Base-by-base conservation (phyloP, 2,888 invertebrate genomes). In the Morpho helenor region DNA sequence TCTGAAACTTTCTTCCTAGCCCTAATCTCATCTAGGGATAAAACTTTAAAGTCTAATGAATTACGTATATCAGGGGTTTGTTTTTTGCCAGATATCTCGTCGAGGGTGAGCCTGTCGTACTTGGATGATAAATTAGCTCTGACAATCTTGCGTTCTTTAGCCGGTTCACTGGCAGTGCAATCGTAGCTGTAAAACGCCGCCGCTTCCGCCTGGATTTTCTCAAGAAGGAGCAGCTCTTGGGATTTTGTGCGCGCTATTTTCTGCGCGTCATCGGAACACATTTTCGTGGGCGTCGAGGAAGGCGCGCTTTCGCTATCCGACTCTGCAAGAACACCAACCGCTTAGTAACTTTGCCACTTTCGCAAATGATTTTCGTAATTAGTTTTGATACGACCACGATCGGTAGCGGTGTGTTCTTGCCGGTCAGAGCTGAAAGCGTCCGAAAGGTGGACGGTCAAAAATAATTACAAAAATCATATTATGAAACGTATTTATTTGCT, bases 291-390 rank as follows among this genome's bases (percentile, higher is more conserved):
- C 66, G 93, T 93, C 59, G 88, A 87, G 43, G 94, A 92, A 39
- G 94, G 93, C 68, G 91, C 92, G 80, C 94, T 94, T 91, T 95
- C 95, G 82, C 92, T 94, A 91, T 95, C 95, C 74, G 95, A 95
- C 87, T 95, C 95, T 95, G 94, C 92, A 94, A 94, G 93, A 94
- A 94, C 92, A 93, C 84, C 76, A 75, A 76, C 74, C 80, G 78
- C 77, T 84, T 79, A 84, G 73, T 79, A 73, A 70, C 48, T 73
- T n/a, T 68, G 66, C 64, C 23, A 60, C 67, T 52, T 65, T 65
- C 63, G 52, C 59, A 69, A 57, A 84, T 83, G 87, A 87, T 88
- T 88, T 88, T 87, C 83, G 89, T 90, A 89, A 89, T 89, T 90
- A 88, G 72, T 82, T 90, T 90, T 88, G 88, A 82, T 73, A 72